Evolutionary conservation across 2,797 vertebrate genomes (phyloP), one percentile per base, ranked within the genome.

Genomic region (Hydrophis major): DNA sequence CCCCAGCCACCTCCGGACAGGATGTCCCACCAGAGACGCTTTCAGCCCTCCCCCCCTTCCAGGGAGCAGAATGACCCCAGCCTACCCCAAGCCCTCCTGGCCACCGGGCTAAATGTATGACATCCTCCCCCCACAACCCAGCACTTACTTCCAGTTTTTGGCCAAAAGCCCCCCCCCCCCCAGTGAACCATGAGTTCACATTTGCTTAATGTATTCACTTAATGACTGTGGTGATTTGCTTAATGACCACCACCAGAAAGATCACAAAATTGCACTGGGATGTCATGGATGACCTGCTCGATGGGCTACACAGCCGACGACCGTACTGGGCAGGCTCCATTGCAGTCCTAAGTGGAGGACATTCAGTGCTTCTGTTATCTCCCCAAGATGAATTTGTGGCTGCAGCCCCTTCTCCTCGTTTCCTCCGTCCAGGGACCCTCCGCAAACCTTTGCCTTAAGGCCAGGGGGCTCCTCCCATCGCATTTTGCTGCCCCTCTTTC

Each of bases 381-480:
- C 4, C 28, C 63, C n/a, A 32, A 32, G 28, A n/a, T 14, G 14
- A 14, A 11, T 2, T 11, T 27, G 25, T 11, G 61, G 11, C 27
- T 66, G 61, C 27, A 66, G 61, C 18, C n/a, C 60, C 66, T 32
- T 16, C 2, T 2, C 13, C 63, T 13, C 8, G 8, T 53, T 10
- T 53, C 50, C 50, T 53, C 50, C 8, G 50, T 1, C 18, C 66
- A 16, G 13, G 2, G n/a, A 16, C 66, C n/a, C 12, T 32, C 4
- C 2, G 13, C 28, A n/a, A 66, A 13, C 61, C 27, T 13, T 32
- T 16, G 13, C n/a, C n/a, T 69, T n/a, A 32, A 14, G 0, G 13
- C 14, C 6, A 1, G 5, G 4, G 18, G n/a, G 66, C n/a, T 18
- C n/a, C 66, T 37, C 1, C n/a, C 13, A 0, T 8, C 2, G 2